phyloP scores from a whole-genome alignment of 2,888 invertebrate genomes.

The Quadroppia sp. region DNA sequence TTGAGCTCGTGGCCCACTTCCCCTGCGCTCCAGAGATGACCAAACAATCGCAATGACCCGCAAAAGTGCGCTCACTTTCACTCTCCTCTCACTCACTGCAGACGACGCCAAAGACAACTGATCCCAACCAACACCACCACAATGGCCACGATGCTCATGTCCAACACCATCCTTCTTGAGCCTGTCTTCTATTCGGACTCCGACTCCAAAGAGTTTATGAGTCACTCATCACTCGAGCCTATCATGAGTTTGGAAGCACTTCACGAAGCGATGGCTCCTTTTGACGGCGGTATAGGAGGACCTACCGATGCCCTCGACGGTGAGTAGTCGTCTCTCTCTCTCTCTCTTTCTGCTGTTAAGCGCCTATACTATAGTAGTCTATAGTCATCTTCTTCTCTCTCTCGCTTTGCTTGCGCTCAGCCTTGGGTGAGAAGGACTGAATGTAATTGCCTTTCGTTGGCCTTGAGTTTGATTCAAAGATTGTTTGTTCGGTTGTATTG shows the following conservation, averaged over 20 bases:
- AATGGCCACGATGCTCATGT: conserved; percentile 30
- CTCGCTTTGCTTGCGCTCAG: not conserved
- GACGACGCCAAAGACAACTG: too few species aligned
- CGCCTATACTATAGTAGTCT: not conserved
- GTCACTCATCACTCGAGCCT: not conserved
- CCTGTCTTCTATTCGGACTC: not conserved
- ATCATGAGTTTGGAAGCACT: conserved; percentile 2
- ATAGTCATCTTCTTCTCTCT: not conserved
- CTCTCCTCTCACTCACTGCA: not conserved
- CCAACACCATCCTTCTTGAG: not conserved
- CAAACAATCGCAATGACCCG: too few species aligned
- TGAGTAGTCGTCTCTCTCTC: not conserved
- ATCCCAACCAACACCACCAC: too few species aligned
- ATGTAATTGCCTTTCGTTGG: too few species aligned
- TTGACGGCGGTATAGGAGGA: not conserved
- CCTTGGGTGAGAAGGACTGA: too few species aligned
- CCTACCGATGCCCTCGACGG: not conserved
- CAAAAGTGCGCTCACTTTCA: too few species aligned
- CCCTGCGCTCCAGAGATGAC: too few species aligned
- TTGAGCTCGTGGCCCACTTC: too few species aligned
- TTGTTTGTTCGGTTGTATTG: too few species aligned
- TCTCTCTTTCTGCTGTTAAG: not conserved
- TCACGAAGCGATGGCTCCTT: conserved; percentile 13
- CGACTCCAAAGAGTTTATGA: conserved; percentile 30
- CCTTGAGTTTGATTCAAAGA: too few species aligned